These are phyloP conservation scores for Trogon melanurus DNA, from an alignment of 2,113 vertebrate species.

Conservation along the genomic window DNA sequence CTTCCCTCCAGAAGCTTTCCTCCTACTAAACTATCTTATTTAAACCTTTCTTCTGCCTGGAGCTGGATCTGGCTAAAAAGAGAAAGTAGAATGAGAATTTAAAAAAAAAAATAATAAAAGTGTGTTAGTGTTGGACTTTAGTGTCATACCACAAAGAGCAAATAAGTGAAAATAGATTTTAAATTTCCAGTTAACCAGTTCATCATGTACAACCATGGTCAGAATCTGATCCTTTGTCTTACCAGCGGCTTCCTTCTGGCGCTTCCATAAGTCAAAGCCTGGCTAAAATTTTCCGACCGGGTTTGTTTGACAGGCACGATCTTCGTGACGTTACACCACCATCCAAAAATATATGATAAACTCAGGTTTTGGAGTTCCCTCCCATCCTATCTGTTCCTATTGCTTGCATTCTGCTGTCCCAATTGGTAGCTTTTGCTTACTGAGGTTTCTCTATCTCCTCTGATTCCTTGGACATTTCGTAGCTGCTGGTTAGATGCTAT, in stretches of 20 bases:
- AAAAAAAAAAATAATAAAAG: not conserved
- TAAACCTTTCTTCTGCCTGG: not conserved
- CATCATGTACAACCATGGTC: not conserved
- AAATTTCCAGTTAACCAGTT: not conserved
- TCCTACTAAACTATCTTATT: not conserved
- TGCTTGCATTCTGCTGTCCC: not conserved
- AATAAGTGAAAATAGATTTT: not conserved
- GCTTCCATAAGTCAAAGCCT: not conserved
- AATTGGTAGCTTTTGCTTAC: not conserved
- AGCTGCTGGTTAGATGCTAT: conserved; percentile 48
- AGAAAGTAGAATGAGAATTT: not conserved
- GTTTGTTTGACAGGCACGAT: not conserved
- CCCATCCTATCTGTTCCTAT: not conserved
- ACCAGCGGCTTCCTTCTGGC: not conserved
- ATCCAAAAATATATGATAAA: not conserved
- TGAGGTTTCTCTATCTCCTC: not conserved
- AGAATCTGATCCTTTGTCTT: not conserved
- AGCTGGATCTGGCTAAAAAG: not conserved
- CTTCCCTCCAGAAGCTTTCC: not conserved
- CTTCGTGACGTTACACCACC: not conserved
- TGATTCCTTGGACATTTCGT: conserved; percentile 35
- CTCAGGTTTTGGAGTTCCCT: not conserved
- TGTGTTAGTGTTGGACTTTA: not conserved
- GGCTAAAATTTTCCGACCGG: not conserved
- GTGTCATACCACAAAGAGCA: not conserved